A percentile compares a stretch with the other conserved stretches of the same genome.
These are phyloP conservation scores for Brachionus asplanchnoidis DNA, from an alignment of 1,140 invertebrate species.

Conservation along the genomic window DNA sequence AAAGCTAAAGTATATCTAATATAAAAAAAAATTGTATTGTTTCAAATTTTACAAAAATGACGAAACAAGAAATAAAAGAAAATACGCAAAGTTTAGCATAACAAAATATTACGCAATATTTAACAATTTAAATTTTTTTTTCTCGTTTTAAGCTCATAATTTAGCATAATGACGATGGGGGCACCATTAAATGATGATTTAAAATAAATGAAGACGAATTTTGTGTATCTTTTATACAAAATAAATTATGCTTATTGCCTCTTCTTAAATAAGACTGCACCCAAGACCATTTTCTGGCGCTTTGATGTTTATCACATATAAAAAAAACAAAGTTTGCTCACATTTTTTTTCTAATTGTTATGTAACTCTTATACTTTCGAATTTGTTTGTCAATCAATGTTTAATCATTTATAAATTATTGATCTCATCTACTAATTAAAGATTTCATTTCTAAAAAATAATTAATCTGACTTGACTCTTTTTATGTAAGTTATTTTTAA, in stretches of 20 bases:
- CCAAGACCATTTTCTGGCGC: neutral
- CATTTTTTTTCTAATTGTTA: neutral
- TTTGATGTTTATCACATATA: neutral
- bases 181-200: neutral
- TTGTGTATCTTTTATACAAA: neutral
- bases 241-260: neutral
- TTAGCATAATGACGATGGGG: neutral
- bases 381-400: neutral
- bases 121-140: neutral
- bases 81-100: neutral
- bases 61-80: neutral
- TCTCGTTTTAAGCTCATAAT: neutral
- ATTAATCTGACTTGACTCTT: no score
- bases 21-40: neutral
- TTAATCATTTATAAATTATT: neutral
- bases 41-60: neutral
- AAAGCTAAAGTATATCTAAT: neutral
- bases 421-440: no score
- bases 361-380: neutral
- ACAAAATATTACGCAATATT: neutral
- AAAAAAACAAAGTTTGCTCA: neutral
- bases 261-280: neutral
- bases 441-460: no score
- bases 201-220: neutral
- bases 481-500: no score